Conservation (phyloP, 2,797 vertebrate species). For the Chiloscyllium punctatum region DNA sequence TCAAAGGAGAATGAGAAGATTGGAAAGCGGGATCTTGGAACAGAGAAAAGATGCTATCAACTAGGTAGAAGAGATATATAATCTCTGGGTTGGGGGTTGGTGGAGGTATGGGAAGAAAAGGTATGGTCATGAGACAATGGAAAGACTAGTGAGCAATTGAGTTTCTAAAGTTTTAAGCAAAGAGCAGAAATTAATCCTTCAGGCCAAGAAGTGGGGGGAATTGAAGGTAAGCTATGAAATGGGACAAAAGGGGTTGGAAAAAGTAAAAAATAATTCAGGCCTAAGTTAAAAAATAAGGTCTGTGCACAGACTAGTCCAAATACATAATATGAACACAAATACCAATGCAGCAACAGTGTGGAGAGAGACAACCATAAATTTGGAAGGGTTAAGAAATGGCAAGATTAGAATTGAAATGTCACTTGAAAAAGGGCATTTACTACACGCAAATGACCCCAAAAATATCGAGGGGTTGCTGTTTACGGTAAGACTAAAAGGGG, state of each 20-base stretch:
- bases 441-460: background rate
- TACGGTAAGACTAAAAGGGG: background rate
- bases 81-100: background rate
- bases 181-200: background rate
- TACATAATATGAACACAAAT: background rate
- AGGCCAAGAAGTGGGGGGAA: background rate
- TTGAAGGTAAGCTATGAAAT: background rate
- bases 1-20: background rate
- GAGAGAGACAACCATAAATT: background rate
- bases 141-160: background rate
- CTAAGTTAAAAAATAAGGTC: background rate
- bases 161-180: background rate
- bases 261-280: background rate
- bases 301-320: background rate
- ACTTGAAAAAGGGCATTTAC: background rate
- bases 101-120: background rate
- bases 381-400: background rate
- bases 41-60: background rate
- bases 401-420: background rate
- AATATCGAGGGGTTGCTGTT: background rate
- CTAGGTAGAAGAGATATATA: background rate
- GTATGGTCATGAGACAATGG: background rate
- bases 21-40: background rate
- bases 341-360: background rate
- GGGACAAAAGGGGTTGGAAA: background rate